phyloP scores from a whole-genome alignment of 2,113 vertebrate species.

The Noctilio leporinus region DNA sequence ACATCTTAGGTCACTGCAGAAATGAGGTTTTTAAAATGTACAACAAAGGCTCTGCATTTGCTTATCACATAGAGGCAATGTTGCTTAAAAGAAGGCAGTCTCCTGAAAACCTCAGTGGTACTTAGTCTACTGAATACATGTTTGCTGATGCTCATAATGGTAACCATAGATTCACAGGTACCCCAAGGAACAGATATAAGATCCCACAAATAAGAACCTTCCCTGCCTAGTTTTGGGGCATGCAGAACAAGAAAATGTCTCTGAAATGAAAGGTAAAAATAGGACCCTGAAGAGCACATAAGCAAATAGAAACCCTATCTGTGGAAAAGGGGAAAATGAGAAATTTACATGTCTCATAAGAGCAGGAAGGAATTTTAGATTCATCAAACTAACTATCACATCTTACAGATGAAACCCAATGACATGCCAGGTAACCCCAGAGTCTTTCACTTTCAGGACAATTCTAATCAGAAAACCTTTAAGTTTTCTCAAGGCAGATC shows the following conservation, averaged over 20 bases:
- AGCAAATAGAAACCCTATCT: neutral
- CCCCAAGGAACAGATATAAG: neutral
- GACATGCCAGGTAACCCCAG: neutral
- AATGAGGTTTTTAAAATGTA: conserved; percentile 1
- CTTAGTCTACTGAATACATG: neutral
- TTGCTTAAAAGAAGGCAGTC: neutral
- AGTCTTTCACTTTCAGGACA: neutral
- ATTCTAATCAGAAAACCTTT: neutral
- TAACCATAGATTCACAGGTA: neutral
- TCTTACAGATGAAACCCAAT: neutral
- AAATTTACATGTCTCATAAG: neutral
- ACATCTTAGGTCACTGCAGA: neutral
- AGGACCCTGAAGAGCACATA: neutral
- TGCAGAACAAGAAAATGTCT: neutral
- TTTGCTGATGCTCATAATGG: neutral
- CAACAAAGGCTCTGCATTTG: conserved; percentile 26
- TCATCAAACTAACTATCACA: neutral
- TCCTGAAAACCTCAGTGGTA: neutral
- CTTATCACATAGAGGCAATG: conserved; percentile 1
- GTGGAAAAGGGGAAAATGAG: neutral
- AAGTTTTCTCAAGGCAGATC: neutral
- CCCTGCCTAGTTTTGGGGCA: neutral
- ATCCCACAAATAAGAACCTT: neutral
- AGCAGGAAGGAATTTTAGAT: conserved; percentile 1
- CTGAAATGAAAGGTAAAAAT: neutral